These are phyloP conservation scores for Trichacis sp. DNA, from an alignment of 2,888 invertebrate genomes.

Conservation along the genomic window DNA sequence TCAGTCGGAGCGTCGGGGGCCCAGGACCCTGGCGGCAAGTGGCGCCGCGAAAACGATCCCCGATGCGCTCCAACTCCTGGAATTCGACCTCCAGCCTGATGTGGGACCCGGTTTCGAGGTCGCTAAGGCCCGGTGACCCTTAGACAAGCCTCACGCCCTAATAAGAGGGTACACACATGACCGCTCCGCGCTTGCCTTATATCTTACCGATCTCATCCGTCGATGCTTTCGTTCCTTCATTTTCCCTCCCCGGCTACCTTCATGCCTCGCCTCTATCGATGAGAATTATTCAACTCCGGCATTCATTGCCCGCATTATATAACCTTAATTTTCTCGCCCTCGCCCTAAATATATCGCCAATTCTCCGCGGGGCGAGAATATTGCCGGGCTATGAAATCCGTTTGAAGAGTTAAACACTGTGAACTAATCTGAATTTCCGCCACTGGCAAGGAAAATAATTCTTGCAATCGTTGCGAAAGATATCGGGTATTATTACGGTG, in stretches of 20 bases:
- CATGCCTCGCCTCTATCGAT: slow-evolving; percentile 25
- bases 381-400: no score
- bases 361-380: no score
- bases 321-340: no score
- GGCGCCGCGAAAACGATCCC: slow-evolving; percentile 37
- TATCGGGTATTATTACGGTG: no score
- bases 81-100: slow-evolving; percentile 54
- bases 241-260: slow-evolving; percentile 11
- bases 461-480: no score
- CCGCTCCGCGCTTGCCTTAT: slow-evolving; percentile 41
- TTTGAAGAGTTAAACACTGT: no score
- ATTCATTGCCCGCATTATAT: no score
- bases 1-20: slow-evolving; percentile 1
- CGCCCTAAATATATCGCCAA: no score
- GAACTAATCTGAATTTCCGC: no score
- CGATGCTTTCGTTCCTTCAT: slow-evolving; percentile 20
- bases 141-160: slow-evolving; percentile 69
- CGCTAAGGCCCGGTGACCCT: slow-evolving; percentile 64
- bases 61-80: slow-evolving; percentile 55
- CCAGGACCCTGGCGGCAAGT: slow-evolving; percentile 29
- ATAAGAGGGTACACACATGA: slow-evolving; percentile 64
- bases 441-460: no score
- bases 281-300: slow-evolving; percentile 11
- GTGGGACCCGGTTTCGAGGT: slow-evolving; percentile 56
- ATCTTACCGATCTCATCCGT: slow-evolving; percentile 42